phyloP scores from a whole-genome alignment of 2,888 invertebrate species.

The Standfussiana lucernea region DNA sequence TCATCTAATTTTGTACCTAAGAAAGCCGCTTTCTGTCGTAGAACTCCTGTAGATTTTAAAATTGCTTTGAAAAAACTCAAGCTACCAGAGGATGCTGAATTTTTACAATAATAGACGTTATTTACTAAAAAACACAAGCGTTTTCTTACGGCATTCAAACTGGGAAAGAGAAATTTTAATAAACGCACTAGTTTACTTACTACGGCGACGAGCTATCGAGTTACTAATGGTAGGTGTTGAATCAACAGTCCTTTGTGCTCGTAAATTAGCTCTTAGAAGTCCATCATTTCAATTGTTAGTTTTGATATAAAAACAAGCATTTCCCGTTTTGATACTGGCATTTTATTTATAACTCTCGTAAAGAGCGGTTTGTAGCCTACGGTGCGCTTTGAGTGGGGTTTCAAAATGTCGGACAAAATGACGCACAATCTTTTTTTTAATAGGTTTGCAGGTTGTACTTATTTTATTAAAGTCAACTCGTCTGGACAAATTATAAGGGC shows the following conservation, averaged over 20 bases:
- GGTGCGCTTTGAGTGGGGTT: background rate
- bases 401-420: too few species aligned
- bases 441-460: too few species aligned
- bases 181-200: slow-evolving; percentile 31
- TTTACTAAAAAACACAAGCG: background rate
- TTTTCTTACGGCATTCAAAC: slow-evolving; percentile 1
- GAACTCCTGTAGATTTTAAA: background rate
- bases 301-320: slow-evolving; percentile 9
- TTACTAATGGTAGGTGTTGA: slow-evolving; percentile 8
- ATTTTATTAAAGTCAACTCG: too few species aligned
- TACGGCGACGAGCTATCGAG: background rate
- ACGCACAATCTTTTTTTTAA: too few species aligned
- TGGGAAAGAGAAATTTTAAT: slow-evolving; percentile 14
- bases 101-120: background rate
- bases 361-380: background rate
- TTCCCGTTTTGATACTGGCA: background rate
- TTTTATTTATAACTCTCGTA: slow-evolving; percentile 10
- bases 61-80: background rate
- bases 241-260: slow-evolving; percentile 38
- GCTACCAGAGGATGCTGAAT: background rate
- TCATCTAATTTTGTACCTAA: background rate
- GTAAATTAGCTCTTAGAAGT: slow-evolving; percentile 20
- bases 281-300: slow-evolving; percentile 7
- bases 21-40: background rate
- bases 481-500: too few species aligned